Conservation (phyloP, 2,888 invertebrate species). For the Pantelozetes paolii region DNA sequence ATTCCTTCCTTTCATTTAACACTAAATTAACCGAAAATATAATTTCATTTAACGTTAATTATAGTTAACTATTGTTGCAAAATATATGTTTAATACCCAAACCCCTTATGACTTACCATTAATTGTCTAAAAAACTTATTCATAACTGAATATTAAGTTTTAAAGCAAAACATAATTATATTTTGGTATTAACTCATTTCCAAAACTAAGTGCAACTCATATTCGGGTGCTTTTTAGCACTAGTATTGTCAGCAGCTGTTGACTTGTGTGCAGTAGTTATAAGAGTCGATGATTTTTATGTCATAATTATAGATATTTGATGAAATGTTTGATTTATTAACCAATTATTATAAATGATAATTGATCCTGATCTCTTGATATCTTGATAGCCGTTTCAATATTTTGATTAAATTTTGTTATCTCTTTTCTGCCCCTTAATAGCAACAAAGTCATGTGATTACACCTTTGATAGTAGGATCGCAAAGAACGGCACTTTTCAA, state of each 20-base stretch:
- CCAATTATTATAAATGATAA: not conserved
- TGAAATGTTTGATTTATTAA: constrained; percentile 13
- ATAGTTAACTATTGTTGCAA: no score
- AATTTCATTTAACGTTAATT: no score
- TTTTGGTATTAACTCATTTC: no score
- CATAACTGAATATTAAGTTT: no score
- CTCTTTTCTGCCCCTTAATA: not conserved
- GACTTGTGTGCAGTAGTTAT: not conserved
- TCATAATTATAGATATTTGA: constrained; percentile 24
- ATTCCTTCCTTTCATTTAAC: not conserved
- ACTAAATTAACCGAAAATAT: not conserved
- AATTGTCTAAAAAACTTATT: no score
- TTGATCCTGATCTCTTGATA: constrained; percentile 3
- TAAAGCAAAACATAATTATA: no score
- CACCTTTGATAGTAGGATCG: constrained; percentile 70
- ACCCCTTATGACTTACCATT: no score
- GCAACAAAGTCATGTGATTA: constrained; percentile 61
- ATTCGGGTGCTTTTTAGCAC: no score
- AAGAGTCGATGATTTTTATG: constrained; percentile 24
- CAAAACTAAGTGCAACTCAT: no score
- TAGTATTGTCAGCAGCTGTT: not conserved
- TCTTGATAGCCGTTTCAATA: no score
- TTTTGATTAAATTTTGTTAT: not conserved
- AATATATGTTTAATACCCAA: no score
- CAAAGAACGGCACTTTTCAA: constrained; percentile 74